phyloP scores from a whole-genome alignment of 1,140 invertebrate species.

The Lepidostoma basale region DNA sequence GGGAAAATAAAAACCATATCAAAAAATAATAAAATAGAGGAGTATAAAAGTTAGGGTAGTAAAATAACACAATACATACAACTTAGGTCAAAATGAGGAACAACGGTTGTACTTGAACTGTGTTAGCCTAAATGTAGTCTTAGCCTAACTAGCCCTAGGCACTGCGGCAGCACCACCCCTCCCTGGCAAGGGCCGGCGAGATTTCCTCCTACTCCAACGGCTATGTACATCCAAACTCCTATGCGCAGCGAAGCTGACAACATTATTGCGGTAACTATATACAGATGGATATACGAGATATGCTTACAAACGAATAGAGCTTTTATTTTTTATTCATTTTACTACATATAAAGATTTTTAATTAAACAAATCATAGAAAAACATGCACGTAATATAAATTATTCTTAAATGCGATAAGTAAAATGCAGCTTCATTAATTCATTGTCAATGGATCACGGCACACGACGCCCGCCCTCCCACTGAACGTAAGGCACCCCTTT shows the following conservation, averaged over 20 bases:
- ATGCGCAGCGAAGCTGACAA: not conserved
- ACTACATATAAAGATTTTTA: no score
- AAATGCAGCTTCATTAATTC: no score
- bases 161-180: not conserved
- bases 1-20: no score
- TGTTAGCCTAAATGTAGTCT: not conserved
- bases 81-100: conserved; percentile 39
- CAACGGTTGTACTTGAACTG: conserved; percentile 42
- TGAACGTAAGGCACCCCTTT: no score
- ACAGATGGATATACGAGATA: conserved; percentile 15
- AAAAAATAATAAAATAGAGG: not conserved
- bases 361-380: no score
- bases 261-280: conserved; percentile 2
- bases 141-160: not conserved
- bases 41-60: conserved; percentile 14
- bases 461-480: no score
- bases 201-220: not conserved
- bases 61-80: conserved; percentile 27
- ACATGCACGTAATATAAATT: no score
- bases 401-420: no score
- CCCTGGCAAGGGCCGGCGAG: not conserved
- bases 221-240: not conserved
- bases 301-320: conserved; percentile 13
- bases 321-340: no score
- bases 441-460: no score